These are phyloP conservation scores for Tenthredo scrophulariae DNA, from an alignment of 2,888 invertebrate species.

Conservation along the genomic window DNA sequence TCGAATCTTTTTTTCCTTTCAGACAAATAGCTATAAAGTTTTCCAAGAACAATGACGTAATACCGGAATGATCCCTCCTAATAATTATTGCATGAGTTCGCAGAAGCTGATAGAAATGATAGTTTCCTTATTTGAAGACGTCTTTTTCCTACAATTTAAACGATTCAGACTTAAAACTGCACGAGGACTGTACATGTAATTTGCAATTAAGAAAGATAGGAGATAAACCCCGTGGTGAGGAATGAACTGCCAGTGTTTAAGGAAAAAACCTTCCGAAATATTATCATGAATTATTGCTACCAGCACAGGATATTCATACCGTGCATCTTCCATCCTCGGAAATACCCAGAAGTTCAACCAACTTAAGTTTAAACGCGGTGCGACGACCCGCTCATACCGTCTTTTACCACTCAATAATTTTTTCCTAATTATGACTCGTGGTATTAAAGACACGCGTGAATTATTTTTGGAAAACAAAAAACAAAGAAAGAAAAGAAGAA, in stretches of 20 bases:
- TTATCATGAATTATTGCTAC: neutral
- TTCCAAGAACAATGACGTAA: neutral
- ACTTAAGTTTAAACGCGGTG: neutral
- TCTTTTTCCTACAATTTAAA: neutral
- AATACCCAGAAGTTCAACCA: conserved; percentile 5
- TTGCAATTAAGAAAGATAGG: neutral
- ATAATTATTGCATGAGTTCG: neutral
- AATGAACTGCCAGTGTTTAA: neutral
- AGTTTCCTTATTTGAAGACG: neutral
- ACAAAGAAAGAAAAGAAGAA: neutral
- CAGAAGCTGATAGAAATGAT: neutral
- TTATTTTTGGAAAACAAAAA: too few species aligned
- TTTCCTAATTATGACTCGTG: neutral
- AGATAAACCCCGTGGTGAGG: neutral
- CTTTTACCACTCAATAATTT: neutral
- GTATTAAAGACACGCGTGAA: neutral
- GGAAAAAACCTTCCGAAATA: neutral
- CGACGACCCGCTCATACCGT: neutral
- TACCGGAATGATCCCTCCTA: neutral
- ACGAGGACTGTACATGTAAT: neutral
- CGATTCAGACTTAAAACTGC: neutral
- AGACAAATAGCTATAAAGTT: neutral
- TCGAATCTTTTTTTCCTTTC: neutral
- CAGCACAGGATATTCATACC: neutral
- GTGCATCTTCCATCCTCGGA: neutral